Conservation (phyloP, 2,888 invertebrate species). For the Gibbula magus region DNA sequence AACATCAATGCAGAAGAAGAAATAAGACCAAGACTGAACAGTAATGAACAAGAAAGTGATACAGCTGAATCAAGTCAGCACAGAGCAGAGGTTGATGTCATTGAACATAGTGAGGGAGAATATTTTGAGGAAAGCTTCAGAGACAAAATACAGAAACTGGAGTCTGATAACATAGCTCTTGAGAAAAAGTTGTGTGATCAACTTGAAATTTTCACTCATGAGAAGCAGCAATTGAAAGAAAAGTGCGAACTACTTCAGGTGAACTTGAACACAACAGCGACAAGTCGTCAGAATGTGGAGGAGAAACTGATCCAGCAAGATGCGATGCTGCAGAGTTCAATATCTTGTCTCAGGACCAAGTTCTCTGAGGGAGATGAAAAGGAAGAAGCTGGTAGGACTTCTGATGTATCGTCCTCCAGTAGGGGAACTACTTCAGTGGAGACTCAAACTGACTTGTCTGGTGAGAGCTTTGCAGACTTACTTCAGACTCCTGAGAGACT, state of each 20-base stretch:
- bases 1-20: not conserved
- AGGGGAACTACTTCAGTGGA: not conserved
- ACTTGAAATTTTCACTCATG: conserved; percentile 17
- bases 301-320: conserved; percentile 26
- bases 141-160: conserved; percentile 15
- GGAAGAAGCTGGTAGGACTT: conserved; percentile 2
- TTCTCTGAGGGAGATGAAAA: not conserved
- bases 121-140: conserved; percentile 13
- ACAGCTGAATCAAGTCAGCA: not conserved
- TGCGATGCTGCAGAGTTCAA: not conserved
- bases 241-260: conserved; percentile 22
- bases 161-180: conserved; percentile 22
- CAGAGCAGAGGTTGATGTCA: not conserved
- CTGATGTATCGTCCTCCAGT: not conserved
- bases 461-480: not conserved
- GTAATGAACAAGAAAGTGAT: not conserved
- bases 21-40: not conserved
- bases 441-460: not conserved
- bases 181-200: conserved; percentile 27
- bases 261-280: conserved; percentile 20
- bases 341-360: not conserved
- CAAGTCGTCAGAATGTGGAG: conserved; percentile 23
- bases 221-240: conserved; percentile 21
- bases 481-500: no score
- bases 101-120: conserved; percentile 6